A percentile compares a stretch with the other conserved stretches of the same genome.
phyloP scores from a whole-genome alignment of 1,140 invertebrate species.

The Oncopodura yosiiana region DNA sequence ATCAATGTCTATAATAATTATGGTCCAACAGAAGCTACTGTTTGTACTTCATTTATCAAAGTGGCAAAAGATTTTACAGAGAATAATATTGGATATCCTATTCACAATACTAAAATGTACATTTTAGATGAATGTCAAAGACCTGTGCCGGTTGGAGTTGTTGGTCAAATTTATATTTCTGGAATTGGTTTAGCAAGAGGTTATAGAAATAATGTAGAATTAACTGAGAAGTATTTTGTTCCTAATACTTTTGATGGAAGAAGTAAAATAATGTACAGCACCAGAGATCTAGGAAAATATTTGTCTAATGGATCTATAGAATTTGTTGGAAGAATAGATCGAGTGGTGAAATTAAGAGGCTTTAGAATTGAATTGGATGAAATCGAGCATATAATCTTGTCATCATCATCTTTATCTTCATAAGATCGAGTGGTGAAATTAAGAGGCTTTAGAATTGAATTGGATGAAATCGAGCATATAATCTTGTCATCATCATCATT shows the following conservation, averaged over 20 bases:
- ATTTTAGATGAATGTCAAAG: slow-evolving; percentile 13
- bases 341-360: slow-evolving; percentile 9
- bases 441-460: slow-evolving; percentile 13
- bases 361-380: slow-evolving; percentile 13
- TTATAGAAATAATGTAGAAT: slow-evolving; percentile 9
- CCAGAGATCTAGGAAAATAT: slow-evolving; percentile 8
- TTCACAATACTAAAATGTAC: slow-evolving; percentile 6
- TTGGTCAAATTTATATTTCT: slow-evolving; percentile 14
- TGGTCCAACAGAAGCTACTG: slow-evolving; percentile 14
- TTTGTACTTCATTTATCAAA: neutral
- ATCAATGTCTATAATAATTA: no score
- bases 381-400: neutral
- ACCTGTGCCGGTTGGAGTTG: neutral
- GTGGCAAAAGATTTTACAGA: neutral
- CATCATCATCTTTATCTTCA: no score
- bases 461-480: slow-evolving; percentile 5
- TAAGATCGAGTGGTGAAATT: slow-evolving; percentile 14
- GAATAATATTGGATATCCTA: slow-evolving; percentile 12
- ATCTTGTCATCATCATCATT: neutral
- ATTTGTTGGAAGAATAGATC: slow-evolving; percentile 9
- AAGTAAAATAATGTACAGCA: slow-evolving; percentile 6
- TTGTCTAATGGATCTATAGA: slow-evolving; percentile 1
- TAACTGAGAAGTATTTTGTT: slow-evolving; percentile 3
- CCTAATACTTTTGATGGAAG: neutral
- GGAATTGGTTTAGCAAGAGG: slow-evolving; percentile 17